phyloP scores from a whole-genome alignment of 2,888 invertebrate species.

The Tricholauxania praeusta region DNA sequence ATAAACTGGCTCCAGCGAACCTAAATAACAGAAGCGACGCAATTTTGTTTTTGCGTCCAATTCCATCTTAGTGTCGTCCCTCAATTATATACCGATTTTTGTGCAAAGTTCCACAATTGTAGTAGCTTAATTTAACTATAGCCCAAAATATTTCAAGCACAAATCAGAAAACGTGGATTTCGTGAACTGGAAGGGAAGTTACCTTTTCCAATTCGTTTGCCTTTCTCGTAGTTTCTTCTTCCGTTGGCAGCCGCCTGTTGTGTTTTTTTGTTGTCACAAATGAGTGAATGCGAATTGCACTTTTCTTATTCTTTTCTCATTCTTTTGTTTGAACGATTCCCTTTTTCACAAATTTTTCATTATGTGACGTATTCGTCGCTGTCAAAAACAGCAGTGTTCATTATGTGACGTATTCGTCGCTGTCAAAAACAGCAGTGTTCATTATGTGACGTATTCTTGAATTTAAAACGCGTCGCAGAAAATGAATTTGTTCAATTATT shows the following conservation, averaged over 20 bases:
- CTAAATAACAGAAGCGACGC: slow-evolving; percentile 59
- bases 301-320: too few species aligned
- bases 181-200: too few species aligned
- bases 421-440: too few species aligned
- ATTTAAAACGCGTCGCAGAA: background rate
- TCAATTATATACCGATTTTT: background rate
- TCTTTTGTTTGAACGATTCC: too few species aligned
- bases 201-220: background rate
- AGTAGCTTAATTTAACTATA: background rate
- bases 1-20: slow-evolving; percentile 56
- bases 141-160: background rate
- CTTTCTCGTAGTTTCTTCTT: background rate
- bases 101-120: background rate
- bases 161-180: background rate
- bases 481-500: background rate
- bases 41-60: slow-evolving; percentile 47
- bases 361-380: too few species aligned
- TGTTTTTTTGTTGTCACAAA: too few species aligned
- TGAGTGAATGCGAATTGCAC: too few species aligned
- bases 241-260: background rate
- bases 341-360: too few species aligned
- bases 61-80: slow-evolving; percentile 26
- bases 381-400: too few species aligned
- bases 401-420: too few species aligned
- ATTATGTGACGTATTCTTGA: too few species aligned